phyloP scores from a whole-genome alignment of 2,888 invertebrate genomes.

The Phyllotreta striolata region DNA sequence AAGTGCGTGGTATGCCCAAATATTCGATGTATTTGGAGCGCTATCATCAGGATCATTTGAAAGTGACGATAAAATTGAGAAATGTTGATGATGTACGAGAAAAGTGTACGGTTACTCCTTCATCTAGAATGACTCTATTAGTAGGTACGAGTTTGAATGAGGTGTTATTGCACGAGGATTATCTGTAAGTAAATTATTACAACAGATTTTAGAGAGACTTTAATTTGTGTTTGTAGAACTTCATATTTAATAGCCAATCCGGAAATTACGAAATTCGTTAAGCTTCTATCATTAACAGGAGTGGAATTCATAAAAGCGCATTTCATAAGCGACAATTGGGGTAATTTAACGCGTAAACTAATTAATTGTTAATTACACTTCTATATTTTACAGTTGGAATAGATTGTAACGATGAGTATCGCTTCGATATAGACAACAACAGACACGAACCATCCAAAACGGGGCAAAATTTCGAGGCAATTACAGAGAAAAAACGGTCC shows the following conservation, averaged over 20 bases:
- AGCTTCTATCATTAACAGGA: constrained; percentile 59
- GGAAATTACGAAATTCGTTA: constrained; percentile 60
- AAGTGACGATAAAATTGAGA: constrained; percentile 51
- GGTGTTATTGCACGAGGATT: constrained; percentile 65
- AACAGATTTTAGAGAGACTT: not conserved
- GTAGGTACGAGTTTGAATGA: constrained; percentile 73
- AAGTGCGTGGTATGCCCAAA: constrained; percentile 69
- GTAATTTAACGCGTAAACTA: constrained; percentile 57
- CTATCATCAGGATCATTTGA: constrained; percentile 28
- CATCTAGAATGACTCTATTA: constrained; percentile 67
- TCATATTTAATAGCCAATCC: constrained; percentile 60
- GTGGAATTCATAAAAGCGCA: constrained; percentile 63
- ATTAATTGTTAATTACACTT: constrained; percentile 10
- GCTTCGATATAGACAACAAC: constrained; percentile 25
- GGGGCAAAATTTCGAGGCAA: constrained; percentile 19
- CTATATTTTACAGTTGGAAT: constrained; percentile 64
- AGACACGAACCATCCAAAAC: constrained; percentile 21
- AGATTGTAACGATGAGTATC: constrained; percentile 54
- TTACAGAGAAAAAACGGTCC: constrained; percentile 2
- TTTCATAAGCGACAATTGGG: constrained; percentile 68
- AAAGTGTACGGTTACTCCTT: constrained; percentile 63
- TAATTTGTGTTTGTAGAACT: constrained; percentile 51
- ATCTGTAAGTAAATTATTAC: constrained; percentile 62
- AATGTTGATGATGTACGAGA: constrained; percentile 63
- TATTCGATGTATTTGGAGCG: constrained; percentile 64